phyloP scores from a whole-genome alignment of 2,888 invertebrate species.

The Metalampra italica region DNA sequence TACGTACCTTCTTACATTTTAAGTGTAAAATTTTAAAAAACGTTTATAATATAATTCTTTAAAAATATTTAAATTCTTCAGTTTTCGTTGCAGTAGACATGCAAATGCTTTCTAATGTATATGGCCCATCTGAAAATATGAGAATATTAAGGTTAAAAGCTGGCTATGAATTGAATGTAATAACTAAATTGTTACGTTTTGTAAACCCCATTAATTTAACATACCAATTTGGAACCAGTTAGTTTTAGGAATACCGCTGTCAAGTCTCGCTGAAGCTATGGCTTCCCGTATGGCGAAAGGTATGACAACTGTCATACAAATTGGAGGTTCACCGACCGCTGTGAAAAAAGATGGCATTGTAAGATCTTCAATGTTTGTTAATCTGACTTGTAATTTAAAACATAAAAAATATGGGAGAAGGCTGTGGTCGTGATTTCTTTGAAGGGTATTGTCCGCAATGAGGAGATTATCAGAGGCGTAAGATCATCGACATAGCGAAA shows the following conservation, averaged over 20 bases:
- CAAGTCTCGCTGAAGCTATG: slow-evolving; percentile 77
- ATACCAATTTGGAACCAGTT: slow-evolving; percentile 79
- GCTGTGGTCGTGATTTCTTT: no score
- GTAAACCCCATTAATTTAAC: neutral
- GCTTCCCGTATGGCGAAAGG: slow-evolving; percentile 82
- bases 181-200: no score
- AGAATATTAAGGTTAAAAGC: no score
- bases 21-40: no score
- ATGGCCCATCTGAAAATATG: slow-evolving; percentile 62
- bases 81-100: slow-evolving; percentile 25
- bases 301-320: slow-evolving; percentile 60
- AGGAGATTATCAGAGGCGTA: no score
- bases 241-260: slow-evolving; percentile 70
- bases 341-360: slow-evolving; percentile 16
- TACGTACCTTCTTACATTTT: no score
- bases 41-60: no score
- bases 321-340: slow-evolving; percentile 75
- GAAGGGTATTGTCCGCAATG: no score
- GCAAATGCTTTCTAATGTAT: slow-evolving; percentile 49
- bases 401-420: no score
- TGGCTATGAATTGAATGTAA: no score
- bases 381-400: no score
- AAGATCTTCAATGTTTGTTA: neutral
- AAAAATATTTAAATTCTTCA: slow-evolving; percentile 30
- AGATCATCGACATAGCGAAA: no score